Conservation (phyloP, 2,797 vertebrate species). For the Pseudopleuronectes americanus region DNA sequence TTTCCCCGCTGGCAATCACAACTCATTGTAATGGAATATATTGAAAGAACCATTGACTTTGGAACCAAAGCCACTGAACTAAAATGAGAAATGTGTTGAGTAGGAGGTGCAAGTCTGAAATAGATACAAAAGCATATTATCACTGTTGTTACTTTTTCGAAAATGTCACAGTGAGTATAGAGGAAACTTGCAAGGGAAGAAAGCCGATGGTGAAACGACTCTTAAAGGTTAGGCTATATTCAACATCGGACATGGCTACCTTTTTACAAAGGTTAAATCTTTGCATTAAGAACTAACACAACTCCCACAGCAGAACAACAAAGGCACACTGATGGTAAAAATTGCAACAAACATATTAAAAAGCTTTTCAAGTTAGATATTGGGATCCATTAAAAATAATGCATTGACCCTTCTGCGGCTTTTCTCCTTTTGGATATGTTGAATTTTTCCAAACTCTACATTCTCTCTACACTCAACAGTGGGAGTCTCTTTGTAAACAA, state of each 20-base stretch:
- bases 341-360: not conserved
- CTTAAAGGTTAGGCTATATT: slow-evolving; percentile 80
- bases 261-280: slow-evolving; percentile 74
- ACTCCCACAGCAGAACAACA: slow-evolving; percentile 6
- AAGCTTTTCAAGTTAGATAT: slow-evolving; percentile 7
- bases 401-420: not conserved
- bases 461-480: too few species aligned
- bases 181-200: slow-evolving; percentile 39
- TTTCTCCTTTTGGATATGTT: not conserved
- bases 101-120: slow-evolving; percentile 14
- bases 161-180: slow-evolving; percentile 78
- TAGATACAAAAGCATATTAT: slow-evolving; percentile 30
- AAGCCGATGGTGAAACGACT: slow-evolving; percentile 60
- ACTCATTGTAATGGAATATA: slow-evolving; percentile 41
- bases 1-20: slow-evolving; percentile 32
- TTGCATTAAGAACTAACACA: slow-evolving; percentile 51
- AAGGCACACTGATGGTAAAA: slow-evolving; percentile 27
- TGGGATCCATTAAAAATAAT: not conserved
- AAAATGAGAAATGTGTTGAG: slow-evolving; percentile 37
- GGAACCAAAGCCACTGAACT: slow-evolving; percentile 9
- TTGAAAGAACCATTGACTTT: slow-evolving; percentile 28
- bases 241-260: slow-evolving; percentile 38
- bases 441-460: too few species aligned
- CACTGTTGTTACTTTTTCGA: slow-evolving; percentile 57
- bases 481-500: too few species aligned